Base-by-base conservation (phyloP, 2,888 invertebrate genomes). In the Esperia sulphurella region DNA sequence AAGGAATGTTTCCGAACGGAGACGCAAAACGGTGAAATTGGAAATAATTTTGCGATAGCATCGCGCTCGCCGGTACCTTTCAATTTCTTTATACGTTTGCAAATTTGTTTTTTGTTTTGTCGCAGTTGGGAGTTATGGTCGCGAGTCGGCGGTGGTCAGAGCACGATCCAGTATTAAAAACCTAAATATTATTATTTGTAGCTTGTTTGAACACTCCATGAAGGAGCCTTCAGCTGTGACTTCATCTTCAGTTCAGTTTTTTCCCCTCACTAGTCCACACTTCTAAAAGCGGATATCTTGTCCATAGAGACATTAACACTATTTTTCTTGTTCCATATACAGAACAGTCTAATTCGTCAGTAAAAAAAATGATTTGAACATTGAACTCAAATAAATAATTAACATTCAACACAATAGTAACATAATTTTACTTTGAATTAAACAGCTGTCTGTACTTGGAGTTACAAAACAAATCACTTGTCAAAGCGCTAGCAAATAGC, bases 1-100 rank as follows among this genome's bases (percentile, higher is more conserved):
- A 70, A 65, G 68, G 63, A 71, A 71, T 71, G 59, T 71, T 67
- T 65, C 65, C 67, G 66, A 70, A 69, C 68, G 74, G 68, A 68
- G 80, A 78, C 79, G 85, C 86, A 81, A 86, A 86, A 86, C 79
- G 89, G 88, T 85, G 86, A 89, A 89, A 89, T 89, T 87, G 84
- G 86, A 86, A 88, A 89, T 88, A 83, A 87, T 88, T 88, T 87
- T 66, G 76, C 80, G 89, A 89, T 89, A 87, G 72, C 79, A 89
- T 89, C 89, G 76, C 62, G 71, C 71, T 71, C 63, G 72, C 75
- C 80, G 84, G 85, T 83, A 79, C 83, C 83, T 85, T 84, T 84
- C 85, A 81, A 81, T 86, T 82, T 82, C 80, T 84, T 79, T 80
- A 79, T 79, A 75, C 76, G 79, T 83, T 83, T 80, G 83, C 81